phyloP scores from a whole-genome alignment of 2,888 invertebrate species.

The Euplexia lucipara region DNA sequence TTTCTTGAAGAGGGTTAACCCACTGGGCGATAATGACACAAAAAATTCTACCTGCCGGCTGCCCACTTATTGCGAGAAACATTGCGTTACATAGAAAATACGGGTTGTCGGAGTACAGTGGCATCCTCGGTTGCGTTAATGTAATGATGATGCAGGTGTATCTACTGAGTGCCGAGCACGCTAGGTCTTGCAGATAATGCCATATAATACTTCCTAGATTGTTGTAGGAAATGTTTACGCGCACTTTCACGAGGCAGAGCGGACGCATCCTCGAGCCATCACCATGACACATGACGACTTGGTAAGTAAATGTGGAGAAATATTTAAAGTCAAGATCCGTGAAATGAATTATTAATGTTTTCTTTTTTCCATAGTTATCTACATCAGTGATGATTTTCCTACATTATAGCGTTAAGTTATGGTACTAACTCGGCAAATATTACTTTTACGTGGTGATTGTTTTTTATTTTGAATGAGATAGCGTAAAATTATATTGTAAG shows the following conservation, averaged over 20 bases:
- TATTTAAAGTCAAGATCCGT: slow-evolving; percentile 40
- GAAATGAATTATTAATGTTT: slow-evolving; percentile 38
- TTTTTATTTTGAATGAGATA: background rate
- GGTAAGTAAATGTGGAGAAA: slow-evolving; percentile 43
- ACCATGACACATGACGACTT: slow-evolving; percentile 49
- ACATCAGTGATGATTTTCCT: slow-evolving; percentile 18
- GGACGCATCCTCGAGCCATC: slow-evolving; percentile 62
- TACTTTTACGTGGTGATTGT: slow-evolving; percentile 4
- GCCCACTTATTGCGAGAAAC: slow-evolving; percentile 47
- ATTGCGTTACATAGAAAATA: slow-evolving; percentile 61
- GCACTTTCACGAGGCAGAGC: slow-evolving; percentile 74
- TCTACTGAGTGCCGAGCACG: slow-evolving; percentile 58
- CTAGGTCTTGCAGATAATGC: slow-evolving; percentile 74
- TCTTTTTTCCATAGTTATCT: slow-evolving; percentile 20
- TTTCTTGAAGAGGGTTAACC: slow-evolving; percentile 35
- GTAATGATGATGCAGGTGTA: slow-evolving; percentile 74
- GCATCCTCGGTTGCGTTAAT: slow-evolving; percentile 74
- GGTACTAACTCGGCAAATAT: slow-evolving; percentile 17
- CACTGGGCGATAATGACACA: slow-evolving; percentile 38
- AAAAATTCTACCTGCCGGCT: slow-evolving; percentile 23
- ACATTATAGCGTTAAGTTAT: slow-evolving; percentile 16
- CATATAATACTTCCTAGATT: slow-evolving; percentile 73
- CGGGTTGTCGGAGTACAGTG: slow-evolving; percentile 64
- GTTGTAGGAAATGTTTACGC: slow-evolving; percentile 76
- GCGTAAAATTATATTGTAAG: background rate